A percentile compares a stretch with the other conserved stretches of the same genome.
phyloP scores from a whole-genome alignment of 2,113 vertebrate genomes.

The Pseudopipra pipra region DNA sequence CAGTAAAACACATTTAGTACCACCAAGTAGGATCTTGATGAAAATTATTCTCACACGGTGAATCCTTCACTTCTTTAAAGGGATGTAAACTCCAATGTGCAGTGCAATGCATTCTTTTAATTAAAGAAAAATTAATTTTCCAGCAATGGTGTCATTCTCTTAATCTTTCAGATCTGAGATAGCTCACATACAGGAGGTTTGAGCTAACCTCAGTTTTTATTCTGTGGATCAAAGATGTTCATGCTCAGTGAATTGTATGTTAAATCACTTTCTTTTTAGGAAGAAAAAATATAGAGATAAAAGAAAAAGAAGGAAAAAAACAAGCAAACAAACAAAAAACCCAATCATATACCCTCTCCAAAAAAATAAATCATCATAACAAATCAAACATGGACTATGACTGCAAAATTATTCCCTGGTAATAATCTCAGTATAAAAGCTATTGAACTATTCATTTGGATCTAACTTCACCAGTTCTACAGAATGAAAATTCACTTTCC shows the following conservation, averaged over 20 bases:
- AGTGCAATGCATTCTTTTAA: background rate
- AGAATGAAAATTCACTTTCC: background rate
- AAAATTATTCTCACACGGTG: conserved; percentile 37
- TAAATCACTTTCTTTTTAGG: background rate
- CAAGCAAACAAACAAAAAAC: background rate
- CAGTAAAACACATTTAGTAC: conserved; percentile 15
- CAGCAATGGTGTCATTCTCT: background rate
- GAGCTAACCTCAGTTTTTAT: background rate
- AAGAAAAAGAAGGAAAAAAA: no score
- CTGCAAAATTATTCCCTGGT: background rate
- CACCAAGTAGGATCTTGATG: background rate
- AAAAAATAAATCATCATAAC: background rate
- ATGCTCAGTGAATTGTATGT: background rate
- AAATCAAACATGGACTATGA: background rate
- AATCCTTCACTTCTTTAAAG: background rate
- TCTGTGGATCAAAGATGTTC: background rate
- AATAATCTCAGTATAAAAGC: background rate
- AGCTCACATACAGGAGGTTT: background rate
- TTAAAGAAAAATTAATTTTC: conserved; percentile 5
- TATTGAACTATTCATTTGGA: background rate
- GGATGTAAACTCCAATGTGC: background rate
- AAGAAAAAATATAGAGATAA: background rate
- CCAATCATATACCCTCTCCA: fast-evolving
- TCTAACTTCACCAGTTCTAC: background rate
- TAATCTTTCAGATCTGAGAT: background rate